Percentiles rank a stretch among this genome's conserved stretches.
These are phyloP conservation scores for Phrixothrix hirtus DNA, from an alignment of 2,888 invertebrate species.

Conservation along the genomic window DNA sequence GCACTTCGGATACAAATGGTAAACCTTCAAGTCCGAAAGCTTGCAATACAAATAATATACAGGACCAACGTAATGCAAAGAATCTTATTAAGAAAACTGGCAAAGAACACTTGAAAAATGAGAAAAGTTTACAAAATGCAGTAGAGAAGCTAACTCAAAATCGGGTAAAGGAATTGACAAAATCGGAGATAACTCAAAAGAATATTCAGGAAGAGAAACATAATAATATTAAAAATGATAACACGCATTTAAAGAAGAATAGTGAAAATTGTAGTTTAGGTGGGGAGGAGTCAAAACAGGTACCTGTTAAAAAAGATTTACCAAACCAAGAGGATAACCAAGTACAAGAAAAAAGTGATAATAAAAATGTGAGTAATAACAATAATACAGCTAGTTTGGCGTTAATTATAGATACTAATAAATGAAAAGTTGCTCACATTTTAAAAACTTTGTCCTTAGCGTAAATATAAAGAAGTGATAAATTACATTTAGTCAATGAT, in stretches of 20 bases:
- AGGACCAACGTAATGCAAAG: slow-evolving; percentile 3
- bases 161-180: slow-evolving; percentile 44
- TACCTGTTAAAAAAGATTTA: slow-evolving; percentile 15
- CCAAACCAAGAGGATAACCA: slow-evolving; percentile 11
- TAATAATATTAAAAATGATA: slow-evolving; percentile 1
- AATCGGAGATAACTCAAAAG: slow-evolving; percentile 17
- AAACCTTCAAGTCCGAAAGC: slow-evolving; percentile 15
- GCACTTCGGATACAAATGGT: slow-evolving; percentile 5
- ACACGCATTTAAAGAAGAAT: neutral
- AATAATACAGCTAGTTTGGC: slow-evolving; percentile 28
- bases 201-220: neutral
- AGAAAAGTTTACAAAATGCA: slow-evolving; percentile 51
- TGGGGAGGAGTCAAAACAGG: slow-evolving; percentile 11
- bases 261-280: slow-evolving; percentile 2
- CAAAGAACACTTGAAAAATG: slow-evolving; percentile 43
- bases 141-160: slow-evolving; percentile 52
- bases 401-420: slow-evolving; percentile 20
- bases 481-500: slow-evolving; percentile 17
- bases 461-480: slow-evolving; percentile 25
- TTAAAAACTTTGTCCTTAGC: no score
- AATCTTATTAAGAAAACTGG: slow-evolving; percentile 21
- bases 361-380: slow-evolving; percentile 29
- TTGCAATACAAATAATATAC: neutral
- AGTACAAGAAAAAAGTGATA: slow-evolving; percentile 10
- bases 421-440: slow-evolving; percentile 19